Base-by-base conservation (phyloP, 2,888 invertebrate genomes). In the Oscheius sp. region DNA sequence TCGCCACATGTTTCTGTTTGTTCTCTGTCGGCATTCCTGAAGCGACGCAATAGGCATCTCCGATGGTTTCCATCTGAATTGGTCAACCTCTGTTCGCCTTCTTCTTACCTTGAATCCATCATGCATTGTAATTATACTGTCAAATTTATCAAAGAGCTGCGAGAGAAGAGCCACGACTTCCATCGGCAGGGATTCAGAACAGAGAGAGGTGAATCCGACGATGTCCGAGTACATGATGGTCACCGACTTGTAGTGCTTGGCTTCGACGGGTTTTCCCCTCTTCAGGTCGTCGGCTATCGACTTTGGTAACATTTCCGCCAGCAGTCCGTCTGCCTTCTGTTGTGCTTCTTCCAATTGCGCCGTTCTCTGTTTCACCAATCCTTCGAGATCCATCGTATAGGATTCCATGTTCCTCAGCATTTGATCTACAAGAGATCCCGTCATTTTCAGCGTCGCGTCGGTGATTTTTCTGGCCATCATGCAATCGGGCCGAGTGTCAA, bases 201-300 rank as follows among this genome's bases (percentile, higher is more conserved):
- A 86, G 25, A 87, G 75, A n/a, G 84, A 83, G 1, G 87, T 87
- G 80, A 87, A 87, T 12, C 87, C 87, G 69, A 87, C 87, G 64
- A 87, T 87, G 73, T 87, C 87, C 16, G 86, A 86, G 76, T 87
- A 87, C 68, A 84, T 76, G 58, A 87, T 84, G 1, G 87, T 86
- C 18, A 80, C 83, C 21, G 81, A 75, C 55, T 79, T 76, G 77
- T 85, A 87, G 18, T 72, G 77, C 59, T 81, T 77, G 2, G 87
- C 79, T 7, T 78, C 79, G 1, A 85, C 80, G 13, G 55, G 58
- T 9, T 74, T 66, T 7, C 87, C 87, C 25, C 69, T 56, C 45
- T 85, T 83, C 63, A 87, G 68, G 18, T 86, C 85, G 7, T 84
- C 77, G 1, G 85, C 85, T 12, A 87, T 81, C 0, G 84, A 81